Conservation (phyloP, 2,888 invertebrate species). For the Trachelus iudaicus region DNA sequence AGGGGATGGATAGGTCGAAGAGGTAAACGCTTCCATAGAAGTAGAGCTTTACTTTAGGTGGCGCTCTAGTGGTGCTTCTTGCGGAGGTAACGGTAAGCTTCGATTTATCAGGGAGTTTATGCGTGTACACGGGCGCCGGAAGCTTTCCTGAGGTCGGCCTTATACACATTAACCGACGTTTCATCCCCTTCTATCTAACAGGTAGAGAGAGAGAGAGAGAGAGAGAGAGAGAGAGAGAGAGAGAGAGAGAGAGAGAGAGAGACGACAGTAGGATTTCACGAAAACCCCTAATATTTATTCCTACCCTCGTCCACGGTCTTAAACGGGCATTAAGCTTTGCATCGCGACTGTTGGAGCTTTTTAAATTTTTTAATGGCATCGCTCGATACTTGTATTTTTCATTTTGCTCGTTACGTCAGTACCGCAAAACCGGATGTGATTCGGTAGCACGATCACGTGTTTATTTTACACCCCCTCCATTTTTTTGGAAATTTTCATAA, state of each 20-base stretch:
- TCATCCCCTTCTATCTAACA: background rate
- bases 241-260: constrained; percentile 1
- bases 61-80: background rate
- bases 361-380: constrained; percentile 24
- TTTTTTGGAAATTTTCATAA: background rate
- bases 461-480: background rate
- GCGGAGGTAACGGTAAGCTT: background rate
- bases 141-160: background rate
- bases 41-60: background rate
- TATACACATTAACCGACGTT: background rate
- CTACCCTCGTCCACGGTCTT: constrained; percentile 43
- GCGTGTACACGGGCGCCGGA: background rate
- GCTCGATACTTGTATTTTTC: background rate
- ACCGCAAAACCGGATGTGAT: background rate
- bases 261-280: constrained; percentile 23
- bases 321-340: constrained; percentile 38
- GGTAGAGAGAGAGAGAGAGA: background rate
- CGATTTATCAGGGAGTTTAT: background rate
- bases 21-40: background rate
- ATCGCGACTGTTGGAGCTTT: constrained; percentile 36
- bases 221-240: constrained; percentile 2
- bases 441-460: background rate
- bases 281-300: constrained; percentile 51
- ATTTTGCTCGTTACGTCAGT: background rate
- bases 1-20: background rate